Conservation (phyloP, 2,797 vertebrate genomes). For the Xiphorhynchus erythropygius region DNA sequence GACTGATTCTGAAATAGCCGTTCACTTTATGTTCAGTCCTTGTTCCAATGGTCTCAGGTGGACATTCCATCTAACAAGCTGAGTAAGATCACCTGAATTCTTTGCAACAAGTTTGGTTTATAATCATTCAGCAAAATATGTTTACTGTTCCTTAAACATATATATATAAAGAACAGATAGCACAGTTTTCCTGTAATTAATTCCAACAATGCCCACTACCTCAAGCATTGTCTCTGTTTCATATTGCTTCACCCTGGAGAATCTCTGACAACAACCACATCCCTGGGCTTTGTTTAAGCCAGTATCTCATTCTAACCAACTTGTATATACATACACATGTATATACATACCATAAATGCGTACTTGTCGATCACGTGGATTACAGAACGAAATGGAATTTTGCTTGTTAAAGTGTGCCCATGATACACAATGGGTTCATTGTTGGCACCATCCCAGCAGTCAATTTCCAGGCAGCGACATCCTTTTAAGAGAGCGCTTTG, state of each 20-base stretch:
- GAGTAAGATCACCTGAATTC: background rate
- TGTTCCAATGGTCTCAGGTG: background rate
- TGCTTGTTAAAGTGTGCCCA: slow-evolving; percentile 86
- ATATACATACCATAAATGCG: slow-evolving; percentile 82
- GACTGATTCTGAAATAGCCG: background rate
- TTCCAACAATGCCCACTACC: background rate
- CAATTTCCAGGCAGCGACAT: slow-evolving; percentile 90
- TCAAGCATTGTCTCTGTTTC: background rate
- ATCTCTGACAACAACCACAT: background rate
- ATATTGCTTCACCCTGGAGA: background rate
- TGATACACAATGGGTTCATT: slow-evolving; percentile 87
- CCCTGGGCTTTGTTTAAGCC: background rate
- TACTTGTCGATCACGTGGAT: slow-evolving; percentile 82
- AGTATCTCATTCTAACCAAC: background rate
- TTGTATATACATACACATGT: background rate
- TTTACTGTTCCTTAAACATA: background rate
- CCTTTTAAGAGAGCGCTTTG: slow-evolving; percentile 86
- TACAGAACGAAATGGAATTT: slow-evolving; percentile 85
- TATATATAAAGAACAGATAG: background rate
- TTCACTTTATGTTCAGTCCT: background rate
- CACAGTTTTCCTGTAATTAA: background rate
- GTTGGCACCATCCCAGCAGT: slow-evolving; percentile 87
- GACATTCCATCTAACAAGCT: background rate
- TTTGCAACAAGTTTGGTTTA: background rate
- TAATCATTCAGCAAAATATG: background rate